phyloP scores from a whole-genome alignment of 2,113 vertebrate genomes.

The Heteronetta atricapilla region DNA sequence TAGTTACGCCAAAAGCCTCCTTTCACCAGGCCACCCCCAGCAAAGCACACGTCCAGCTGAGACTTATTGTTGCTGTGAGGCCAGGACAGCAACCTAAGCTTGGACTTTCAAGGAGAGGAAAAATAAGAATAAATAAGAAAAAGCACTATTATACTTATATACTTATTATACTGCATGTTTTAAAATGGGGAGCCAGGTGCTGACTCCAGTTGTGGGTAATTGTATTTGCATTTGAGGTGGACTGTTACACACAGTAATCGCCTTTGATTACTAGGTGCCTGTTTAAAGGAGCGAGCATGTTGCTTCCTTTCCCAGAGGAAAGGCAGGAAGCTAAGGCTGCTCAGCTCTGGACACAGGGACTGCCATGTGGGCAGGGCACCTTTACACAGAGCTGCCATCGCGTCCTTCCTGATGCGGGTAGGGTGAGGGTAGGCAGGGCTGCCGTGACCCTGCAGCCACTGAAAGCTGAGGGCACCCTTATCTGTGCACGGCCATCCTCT shows the following conservation, averaged over 20 bases:
- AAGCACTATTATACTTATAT: not conserved
- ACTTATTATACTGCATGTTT: fast-evolving
- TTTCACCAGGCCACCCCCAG: not conserved
- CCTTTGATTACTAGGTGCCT: not conserved
- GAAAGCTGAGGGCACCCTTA: fast-evolving
- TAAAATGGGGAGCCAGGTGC: not conserved
- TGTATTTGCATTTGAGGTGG: not conserved
- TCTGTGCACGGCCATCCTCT: not conserved
- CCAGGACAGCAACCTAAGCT: not conserved
- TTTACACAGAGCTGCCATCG: not conserved
- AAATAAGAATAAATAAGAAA: not conserved
- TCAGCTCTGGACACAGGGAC: fast-evolving
- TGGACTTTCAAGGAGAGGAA: not conserved
- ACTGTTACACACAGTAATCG: not conserved
- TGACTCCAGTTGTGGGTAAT: not conserved
- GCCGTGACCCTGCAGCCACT: fast-evolving
- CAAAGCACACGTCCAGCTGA: not conserved
- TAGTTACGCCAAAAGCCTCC: not conserved
- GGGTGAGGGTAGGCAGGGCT: not conserved
- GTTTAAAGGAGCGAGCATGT: not conserved
- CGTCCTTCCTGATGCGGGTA: fast-evolving
- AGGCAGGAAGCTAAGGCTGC: fast-evolving
- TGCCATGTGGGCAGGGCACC: not conserved
- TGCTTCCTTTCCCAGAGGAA: not conserved
- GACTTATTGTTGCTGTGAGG: not conserved